phyloP scores from a whole-genome alignment of 2,888 invertebrate genomes.

The Cheilosia soror region DNA sequence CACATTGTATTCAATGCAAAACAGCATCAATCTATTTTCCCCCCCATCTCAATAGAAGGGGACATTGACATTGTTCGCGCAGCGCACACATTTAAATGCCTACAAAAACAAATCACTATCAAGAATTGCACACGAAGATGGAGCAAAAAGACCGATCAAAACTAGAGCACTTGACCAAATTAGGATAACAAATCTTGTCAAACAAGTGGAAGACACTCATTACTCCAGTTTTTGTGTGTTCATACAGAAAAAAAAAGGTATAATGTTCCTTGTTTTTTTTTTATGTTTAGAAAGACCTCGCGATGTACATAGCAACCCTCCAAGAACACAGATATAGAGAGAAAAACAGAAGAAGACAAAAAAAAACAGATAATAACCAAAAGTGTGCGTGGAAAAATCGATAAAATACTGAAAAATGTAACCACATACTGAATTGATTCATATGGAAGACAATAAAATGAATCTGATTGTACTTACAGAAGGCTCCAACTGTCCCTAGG shows the following conservation, averaged over 20 bases:
- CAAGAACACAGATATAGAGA: constrained; percentile 71
- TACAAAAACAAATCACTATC: constrained; percentile 63
- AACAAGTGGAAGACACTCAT: constrained; percentile 64
- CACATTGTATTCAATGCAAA: constrained; percentile 57
- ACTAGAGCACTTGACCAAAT: constrained; percentile 73
- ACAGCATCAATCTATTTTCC: constrained; percentile 23
- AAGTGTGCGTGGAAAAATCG: constrained; percentile 81
- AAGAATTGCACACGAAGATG: constrained; percentile 25
- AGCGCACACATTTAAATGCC: constrained; percentile 33
- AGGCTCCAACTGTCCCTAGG: constrained; percentile 92
- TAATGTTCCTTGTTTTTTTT: constrained; percentile 53
- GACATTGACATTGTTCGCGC: constrained; percentile 74
- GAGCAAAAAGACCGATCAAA: constrained; percentile 37
- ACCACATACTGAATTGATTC: constrained; percentile 5
- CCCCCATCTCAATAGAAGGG: constrained; percentile 26
- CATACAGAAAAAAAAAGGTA: constrained; percentile 10
- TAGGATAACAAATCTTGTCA: constrained; percentile 64
- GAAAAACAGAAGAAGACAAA: constrained; percentile 51
- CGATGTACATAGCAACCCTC: constrained; percentile 67
- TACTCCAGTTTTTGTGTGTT: constrained; percentile 41
- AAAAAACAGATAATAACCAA: constrained; percentile 76
- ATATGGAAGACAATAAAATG: constrained; percentile 23
- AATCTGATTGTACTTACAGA: constrained; percentile 86
- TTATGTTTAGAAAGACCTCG: constrained; percentile 35
- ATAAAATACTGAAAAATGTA: constrained; percentile 76